These are phyloP conservation scores for Orchestes rusci DNA, from an alignment of 2,888 invertebrate species.

Conservation along the genomic window DNA sequence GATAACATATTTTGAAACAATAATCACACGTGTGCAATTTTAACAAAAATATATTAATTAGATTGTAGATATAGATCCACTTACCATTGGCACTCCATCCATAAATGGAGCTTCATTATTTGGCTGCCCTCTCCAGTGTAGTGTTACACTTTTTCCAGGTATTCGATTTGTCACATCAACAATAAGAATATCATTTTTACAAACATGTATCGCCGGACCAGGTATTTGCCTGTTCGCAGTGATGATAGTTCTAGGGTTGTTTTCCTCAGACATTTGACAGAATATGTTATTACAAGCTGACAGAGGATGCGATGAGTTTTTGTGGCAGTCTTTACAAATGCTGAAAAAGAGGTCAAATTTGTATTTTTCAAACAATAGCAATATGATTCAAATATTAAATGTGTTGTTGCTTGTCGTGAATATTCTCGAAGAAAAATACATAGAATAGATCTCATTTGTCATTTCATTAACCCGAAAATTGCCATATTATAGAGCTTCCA, in stretches of 20 bases:
- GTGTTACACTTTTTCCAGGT: slow-evolving; percentile 57
- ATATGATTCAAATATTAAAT: no score
- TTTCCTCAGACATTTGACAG: slow-evolving; percentile 56
- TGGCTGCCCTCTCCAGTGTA: slow-evolving; percentile 79
- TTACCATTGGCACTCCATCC: slow-evolving; percentile 70
- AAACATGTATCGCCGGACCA: slow-evolving; percentile 56
- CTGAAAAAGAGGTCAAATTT: no score
- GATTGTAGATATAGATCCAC: no score
- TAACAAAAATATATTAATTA: no score
- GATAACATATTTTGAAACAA: no score
- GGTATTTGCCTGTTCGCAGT: slow-evolving; percentile 64
- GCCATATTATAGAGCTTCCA: no score
- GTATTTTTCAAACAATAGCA: no score
- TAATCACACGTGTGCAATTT: no score
- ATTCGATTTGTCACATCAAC: slow-evolving; percentile 67
- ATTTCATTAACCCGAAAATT: no score
- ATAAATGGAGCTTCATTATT: slow-evolving; percentile 60
- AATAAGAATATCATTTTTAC: slow-evolving; percentile 64
- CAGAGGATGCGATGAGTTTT: slow-evolving; percentile 44
- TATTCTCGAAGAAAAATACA: no score
- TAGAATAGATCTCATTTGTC: no score
- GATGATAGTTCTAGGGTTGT: slow-evolving; percentile 52
- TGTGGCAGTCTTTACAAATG: slow-evolving; percentile 60
- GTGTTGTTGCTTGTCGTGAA: no score
- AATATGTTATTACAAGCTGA: slow-evolving; percentile 49